These are phyloP conservation scores for Columba guinea DNA, from an alignment of 2,797 vertebrate genomes.

Conservation along the genomic window DNA sequence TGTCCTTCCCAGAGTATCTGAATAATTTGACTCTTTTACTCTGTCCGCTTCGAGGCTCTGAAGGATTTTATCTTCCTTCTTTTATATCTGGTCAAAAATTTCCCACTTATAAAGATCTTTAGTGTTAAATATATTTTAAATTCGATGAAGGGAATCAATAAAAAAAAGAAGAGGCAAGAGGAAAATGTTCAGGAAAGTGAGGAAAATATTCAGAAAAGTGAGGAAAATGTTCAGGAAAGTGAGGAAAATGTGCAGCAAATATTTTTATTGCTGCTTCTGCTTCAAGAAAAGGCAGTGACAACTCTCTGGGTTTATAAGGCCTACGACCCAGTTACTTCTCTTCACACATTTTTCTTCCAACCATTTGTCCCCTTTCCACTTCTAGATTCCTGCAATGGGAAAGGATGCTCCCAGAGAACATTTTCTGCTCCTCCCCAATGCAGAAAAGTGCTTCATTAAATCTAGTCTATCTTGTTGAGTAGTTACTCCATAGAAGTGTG, in stretches of 20 bases:
- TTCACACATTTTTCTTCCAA: background rate
- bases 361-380: background rate
- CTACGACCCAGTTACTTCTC: background rate
- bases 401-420: background rate
- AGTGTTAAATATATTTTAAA: background rate
- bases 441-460: background rate
- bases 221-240: background rate
- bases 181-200: background rate
- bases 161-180: background rate
- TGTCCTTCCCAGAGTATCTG: background rate
- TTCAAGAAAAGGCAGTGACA: background rate
- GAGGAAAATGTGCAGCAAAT: background rate
- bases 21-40: background rate
- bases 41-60: background rate
- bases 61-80: background rate
- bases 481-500: background rate
- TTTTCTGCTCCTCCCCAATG: rapidly evolving
- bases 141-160: background rate
- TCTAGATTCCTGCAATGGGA: background rate
- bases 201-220: too few species aligned
- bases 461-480: background rate
- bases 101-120: background rate
- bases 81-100: background rate
- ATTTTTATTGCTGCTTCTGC: background rate
- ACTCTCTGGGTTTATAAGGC: background rate